Conservation (phyloP, 2,113 vertebrate species). For the Myiopsitta monachus region DNA sequence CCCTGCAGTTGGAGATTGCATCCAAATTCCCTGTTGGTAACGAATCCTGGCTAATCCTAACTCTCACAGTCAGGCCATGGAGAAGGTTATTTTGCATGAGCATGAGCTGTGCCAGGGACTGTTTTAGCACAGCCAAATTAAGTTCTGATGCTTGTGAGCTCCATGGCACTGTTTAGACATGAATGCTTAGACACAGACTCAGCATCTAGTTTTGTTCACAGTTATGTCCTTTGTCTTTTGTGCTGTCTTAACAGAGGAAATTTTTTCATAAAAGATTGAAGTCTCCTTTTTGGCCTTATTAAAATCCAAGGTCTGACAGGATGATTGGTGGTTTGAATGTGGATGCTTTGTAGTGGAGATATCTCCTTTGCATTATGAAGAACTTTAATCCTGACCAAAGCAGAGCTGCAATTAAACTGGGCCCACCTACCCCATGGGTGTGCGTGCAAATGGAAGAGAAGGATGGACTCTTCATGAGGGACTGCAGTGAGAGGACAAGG, state of each 20-base stretch:
- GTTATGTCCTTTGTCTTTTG: neutral
- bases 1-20: neutral
- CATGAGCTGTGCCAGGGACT: neutral
- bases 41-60: neutral
- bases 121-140: neutral
- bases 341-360: neutral
- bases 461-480: no score
- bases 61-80: neutral
- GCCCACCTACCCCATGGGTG: neutral
- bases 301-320: neutral
- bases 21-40: neutral
- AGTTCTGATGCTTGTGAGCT: neutral
- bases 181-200: neutral
- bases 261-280: neutral
- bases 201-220: neutral
- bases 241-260: neutral
- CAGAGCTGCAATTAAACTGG: neutral
- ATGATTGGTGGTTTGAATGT: neutral
- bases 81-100: neutral
- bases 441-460: neutral
- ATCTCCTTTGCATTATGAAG: neutral
- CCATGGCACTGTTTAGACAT: neutral
- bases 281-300: neutral
- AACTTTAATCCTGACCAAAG: neutral
- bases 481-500: no score